phyloP scores from a whole-genome alignment of 92 coral and sea anemone genomes.

The Palythoa heliodiscus region DNA sequence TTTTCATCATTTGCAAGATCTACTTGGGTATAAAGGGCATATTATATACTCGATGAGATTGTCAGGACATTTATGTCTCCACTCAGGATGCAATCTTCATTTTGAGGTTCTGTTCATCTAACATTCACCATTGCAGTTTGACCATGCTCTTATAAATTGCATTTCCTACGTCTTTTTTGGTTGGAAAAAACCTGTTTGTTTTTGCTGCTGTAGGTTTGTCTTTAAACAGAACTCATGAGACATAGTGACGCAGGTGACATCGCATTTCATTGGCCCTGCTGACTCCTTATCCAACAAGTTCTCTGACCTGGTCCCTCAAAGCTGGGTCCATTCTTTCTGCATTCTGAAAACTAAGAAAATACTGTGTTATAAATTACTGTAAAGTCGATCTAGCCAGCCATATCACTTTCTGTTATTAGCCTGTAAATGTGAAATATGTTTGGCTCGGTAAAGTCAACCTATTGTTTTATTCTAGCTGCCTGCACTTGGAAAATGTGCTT shows the following conservation, averaged over 20 bases:
- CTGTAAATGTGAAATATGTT: too few species aligned
- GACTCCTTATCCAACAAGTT: too few species aligned
- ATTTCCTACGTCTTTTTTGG: neutral
- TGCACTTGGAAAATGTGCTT: too few species aligned
- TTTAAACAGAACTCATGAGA: neutral
- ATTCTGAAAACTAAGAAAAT: too few species aligned
- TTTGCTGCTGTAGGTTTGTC: neutral
- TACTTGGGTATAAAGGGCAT: conserved; percentile 16
- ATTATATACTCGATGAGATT: conserved; percentile 13
- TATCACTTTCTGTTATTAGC: too few species aligned
- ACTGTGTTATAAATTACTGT: too few species aligned
- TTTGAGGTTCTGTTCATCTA: conserved; percentile 35
- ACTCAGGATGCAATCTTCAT: conserved; percentile 8
- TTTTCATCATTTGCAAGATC: neutral
- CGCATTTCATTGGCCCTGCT: conserved; percentile 27
- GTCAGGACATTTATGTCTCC: conserved; percentile 19
- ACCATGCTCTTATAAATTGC: neutral
- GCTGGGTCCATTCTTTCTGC: too few species aligned
- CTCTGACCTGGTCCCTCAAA: too few species aligned
- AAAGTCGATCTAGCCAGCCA: too few species aligned
- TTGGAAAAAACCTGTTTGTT: neutral
- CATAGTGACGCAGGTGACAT: conserved; percentile 29
- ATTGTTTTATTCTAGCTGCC: too few species aligned
- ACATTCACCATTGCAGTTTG: conserved; percentile 1
- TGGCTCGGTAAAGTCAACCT: too few species aligned